Base-by-base conservation (phyloP, 2,113 vertebrate species). In the Boulengeromyrus knoepffleri region DNA sequence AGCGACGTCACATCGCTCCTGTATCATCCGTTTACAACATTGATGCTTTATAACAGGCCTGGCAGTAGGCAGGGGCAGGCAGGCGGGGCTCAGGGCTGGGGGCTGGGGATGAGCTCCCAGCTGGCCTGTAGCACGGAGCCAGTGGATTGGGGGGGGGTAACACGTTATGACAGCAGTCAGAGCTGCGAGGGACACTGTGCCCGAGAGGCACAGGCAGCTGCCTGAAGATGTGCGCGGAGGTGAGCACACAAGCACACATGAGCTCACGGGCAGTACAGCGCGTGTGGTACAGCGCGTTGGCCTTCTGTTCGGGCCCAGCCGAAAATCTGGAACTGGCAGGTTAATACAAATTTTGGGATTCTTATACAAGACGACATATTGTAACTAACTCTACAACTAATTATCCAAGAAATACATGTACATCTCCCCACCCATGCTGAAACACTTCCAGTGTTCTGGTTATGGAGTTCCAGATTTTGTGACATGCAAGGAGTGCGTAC, bases 131-230 rank as follows among this genome's bases (percentile, higher is more conserved):
- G 74, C 24, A 24, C 2, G 39, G 50, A 17, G 36, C 36, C n/a
- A 21, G 46, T 46, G 15, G 83, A 56, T 27, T 47, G 49, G n/a
- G 10, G 17, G 17, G 27, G 91, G 19, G 87, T 91, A 89, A 92
- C 91, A 92, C 91, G 50, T 77, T 88, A 49, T 90, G 91, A 92
- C 91, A 90, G 91, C 88, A 91, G 80, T 91, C 91, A 90, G 89
- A 74, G 83, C 80, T 85, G 88, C 24, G 42, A 86, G 74, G 85
- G 90, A 45, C 87, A 90, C 47, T 49, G 66, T 92, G 88, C 66
- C 90, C 70, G 50, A 58, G 24, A 66, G 9, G 56, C 56, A 8
- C 21, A 58, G 56, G 56, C 56, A 62, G 7, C 24, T 62, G 56
- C 24, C 56, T 70, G 62, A 10, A 46, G 77, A 88, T 88, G 50